phyloP scores from a whole-genome alignment of 2,797 vertebrate species.

The Coendou prehensilis region DNA sequence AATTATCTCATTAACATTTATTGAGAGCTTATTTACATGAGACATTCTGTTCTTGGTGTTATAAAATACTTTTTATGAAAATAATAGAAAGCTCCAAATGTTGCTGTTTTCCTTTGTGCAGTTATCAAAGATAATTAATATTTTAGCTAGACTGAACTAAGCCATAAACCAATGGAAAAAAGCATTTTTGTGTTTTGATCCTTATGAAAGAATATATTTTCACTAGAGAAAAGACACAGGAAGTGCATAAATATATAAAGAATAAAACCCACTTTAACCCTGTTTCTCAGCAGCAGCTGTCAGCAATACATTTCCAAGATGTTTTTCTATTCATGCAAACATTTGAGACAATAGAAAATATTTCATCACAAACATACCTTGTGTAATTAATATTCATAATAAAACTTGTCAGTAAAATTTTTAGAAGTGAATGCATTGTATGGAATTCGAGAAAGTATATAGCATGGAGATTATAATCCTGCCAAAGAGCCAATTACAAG shows the following conservation, averaged over 20 bases:
- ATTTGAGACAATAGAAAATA: neutral
- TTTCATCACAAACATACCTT: neutral
- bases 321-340: neutral
- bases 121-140: conserved; percentile 59
- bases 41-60: neutral
- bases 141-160: conserved; percentile 15
- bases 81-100: conserved; percentile 42
- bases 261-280: conserved; percentile 14
- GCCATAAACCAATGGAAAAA: conserved; percentile 51
- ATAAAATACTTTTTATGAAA: conserved; percentile 46
- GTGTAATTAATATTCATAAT: neutral
- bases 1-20: neutral
- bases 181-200: conserved; percentile 44
- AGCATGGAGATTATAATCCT: neutral
- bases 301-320: neutral
- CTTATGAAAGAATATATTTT: conserved; percentile 1
- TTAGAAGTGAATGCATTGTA: neutral
- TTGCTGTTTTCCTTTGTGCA: neutral
- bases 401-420: neutral
- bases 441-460: neutral
- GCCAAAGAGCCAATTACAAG: neutral
- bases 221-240: neutral
- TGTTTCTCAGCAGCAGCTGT: neutral
- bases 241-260: neutral
- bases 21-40: neutral